Evolutionary conservation across 2,113 vertebrate species (phyloP).

Genomic region (Oryzias celebensis): DNA sequence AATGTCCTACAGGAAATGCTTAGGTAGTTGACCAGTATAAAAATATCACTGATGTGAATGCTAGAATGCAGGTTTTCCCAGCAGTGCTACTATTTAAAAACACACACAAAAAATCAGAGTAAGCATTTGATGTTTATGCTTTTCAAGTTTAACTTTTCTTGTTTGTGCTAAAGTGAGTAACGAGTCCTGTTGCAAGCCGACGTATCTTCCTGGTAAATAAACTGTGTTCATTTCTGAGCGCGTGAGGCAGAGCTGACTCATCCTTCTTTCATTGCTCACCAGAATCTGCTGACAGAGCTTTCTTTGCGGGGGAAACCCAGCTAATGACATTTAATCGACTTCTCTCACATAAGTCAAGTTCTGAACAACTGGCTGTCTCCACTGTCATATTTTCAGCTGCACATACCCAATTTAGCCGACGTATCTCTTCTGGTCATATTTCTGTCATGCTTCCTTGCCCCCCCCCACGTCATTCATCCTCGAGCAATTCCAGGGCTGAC

Average conservation of each 20-base stretch:
- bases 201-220: too few relatives aligned
- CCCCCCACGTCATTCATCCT: constrained; percentile 41
- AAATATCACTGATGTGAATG: too few relatives aligned
- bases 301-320: constrained; percentile 43
- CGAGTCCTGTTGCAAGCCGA: too few relatives aligned
- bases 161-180: too few relatives aligned
- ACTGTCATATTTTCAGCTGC: background rate
- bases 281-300: constrained; percentile 49
- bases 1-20: too few relatives aligned
- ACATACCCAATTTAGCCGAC: background rate
- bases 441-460: constrained; percentile 19
- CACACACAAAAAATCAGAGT: too few relatives aligned
- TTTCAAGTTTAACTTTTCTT: too few relatives aligned
- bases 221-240: background rate
- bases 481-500: constrained; percentile 47
- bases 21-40: too few relatives aligned
- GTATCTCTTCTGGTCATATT: constrained; percentile 3
- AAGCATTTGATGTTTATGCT: too few relatives aligned
- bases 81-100: too few relatives aligned
- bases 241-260: constrained; percentile 17
- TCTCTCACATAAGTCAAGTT: constrained; percentile 11
- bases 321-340: constrained; percentile 33
- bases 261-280: constrained; percentile 16
- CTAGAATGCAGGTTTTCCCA: too few relatives aligned
- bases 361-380: background rate